A percentile compares a stretch with the other conserved stretches of the same genome.
Conservation (phyloP, 2,797 vertebrate genomes). For the Zalophus californianus region DNA sequence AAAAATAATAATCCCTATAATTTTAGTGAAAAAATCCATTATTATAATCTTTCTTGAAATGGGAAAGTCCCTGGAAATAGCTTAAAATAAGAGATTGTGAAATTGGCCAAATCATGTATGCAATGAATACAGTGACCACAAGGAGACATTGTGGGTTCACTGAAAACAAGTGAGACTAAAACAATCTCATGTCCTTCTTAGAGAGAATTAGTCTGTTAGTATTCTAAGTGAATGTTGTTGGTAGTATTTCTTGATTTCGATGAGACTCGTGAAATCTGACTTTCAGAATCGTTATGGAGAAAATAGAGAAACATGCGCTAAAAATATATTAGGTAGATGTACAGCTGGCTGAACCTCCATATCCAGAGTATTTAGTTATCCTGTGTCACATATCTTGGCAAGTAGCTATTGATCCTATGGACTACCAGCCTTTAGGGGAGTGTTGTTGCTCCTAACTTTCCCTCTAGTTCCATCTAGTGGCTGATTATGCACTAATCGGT, state of each 20-base stretch:
- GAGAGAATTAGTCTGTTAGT: background rate
- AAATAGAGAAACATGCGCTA: slow-evolving; percentile 26
- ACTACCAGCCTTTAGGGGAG: background rate
- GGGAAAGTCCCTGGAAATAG: background rate
- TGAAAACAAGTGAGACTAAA: slow-evolving; percentile 56
- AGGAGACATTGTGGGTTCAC: slow-evolving; percentile 44
- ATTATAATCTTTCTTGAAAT: slow-evolving; percentile 25
- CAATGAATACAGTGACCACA: slow-evolving; percentile 23
- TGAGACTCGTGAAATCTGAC: background rate
- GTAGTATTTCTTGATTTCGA: slow-evolving; percentile 13
- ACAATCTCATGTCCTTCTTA: slow-evolving; percentile 21
- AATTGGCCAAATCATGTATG: background rate
- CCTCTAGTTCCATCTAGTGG: slow-evolving; percentile 64
- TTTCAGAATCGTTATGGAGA: slow-evolving; percentile 12
- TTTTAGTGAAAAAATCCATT: background rate
- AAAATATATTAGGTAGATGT: slow-evolving; percentile 40
- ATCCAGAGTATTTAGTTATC: background rate
- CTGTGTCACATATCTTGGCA: background rate
- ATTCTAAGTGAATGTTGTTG: background rate
- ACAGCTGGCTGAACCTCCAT: background rate
- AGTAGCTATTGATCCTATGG: background rate
- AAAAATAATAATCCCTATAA: slow-evolving; percentile 52
- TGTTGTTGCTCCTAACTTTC: slow-evolving; percentile 46
- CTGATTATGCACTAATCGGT: background rate
- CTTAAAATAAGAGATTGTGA: slow-evolving; percentile 35